A percentile compares a stretch with the other conserved stretches of the same genome.
phyloP scores from a whole-genome alignment of 2,888 invertebrate genomes.

The Callyntrura sp. region DNA sequence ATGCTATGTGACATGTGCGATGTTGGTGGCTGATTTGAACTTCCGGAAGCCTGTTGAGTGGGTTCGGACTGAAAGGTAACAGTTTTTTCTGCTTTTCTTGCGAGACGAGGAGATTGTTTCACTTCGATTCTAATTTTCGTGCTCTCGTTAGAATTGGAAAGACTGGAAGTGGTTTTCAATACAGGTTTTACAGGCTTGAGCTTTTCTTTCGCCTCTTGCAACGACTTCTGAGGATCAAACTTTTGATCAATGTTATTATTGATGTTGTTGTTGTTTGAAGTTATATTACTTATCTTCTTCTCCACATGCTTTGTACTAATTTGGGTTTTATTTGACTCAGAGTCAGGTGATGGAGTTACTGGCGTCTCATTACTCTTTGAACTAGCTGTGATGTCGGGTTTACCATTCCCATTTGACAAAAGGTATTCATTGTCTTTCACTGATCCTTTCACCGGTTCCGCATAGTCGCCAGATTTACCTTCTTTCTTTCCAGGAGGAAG shows the following conservation, averaged over 20 bases:
- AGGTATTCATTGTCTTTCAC: conserved; percentile 61
- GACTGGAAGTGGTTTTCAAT: conserved; percentile 79
- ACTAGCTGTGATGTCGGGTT: conserved; percentile 59
- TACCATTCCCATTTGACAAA: conserved; percentile 65
- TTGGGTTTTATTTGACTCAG: conserved; percentile 61
- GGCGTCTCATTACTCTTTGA: conserved; percentile 60
- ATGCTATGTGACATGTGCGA: conserved; percentile 89
- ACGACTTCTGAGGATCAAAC: conserved; percentile 83
- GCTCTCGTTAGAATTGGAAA: conserved; percentile 65
- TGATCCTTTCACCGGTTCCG: conserved; percentile 80
- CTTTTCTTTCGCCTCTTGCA: conserved; percentile 83
- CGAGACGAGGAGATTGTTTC: conserved; percentile 82
- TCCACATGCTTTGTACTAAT: conserved; percentile 66
- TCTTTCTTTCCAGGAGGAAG: conserved; percentile 85
- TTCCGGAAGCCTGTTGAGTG: conserved; percentile 55
- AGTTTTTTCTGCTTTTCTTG: conserved; percentile 82
- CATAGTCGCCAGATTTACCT: conserved; percentile 81
- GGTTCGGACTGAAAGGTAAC: conserved; percentile 83
- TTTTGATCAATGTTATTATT: conserved; percentile 76
- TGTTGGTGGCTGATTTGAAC: conserved; percentile 55
- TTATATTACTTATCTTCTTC: conserved; percentile 78
- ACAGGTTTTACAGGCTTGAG: conserved; percentile 83
- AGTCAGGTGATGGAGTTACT: conserved; percentile 58
- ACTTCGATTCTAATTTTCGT: conserved; percentile 84
- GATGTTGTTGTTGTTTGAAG: conserved; percentile 73